Evolutionary conservation across 1,140 invertebrate genomes (phyloP), one percentile per base, ranked within the genome.

Genomic region (Plectrocnemia conspersa): DNA sequence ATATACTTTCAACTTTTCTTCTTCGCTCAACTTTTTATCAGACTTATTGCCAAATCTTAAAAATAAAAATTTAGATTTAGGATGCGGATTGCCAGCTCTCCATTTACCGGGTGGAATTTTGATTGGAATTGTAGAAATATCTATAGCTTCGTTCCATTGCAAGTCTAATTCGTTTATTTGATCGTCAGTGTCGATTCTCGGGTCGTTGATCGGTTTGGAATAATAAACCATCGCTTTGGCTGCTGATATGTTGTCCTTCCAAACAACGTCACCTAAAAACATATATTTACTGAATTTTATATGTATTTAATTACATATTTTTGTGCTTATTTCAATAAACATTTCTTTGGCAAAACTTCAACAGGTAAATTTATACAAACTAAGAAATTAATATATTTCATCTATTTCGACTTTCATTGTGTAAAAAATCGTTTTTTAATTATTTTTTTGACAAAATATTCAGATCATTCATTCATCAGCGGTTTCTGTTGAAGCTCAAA

Each of bases 171-270:
- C n/a, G 24, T 32, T 18, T n/a, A n/a, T n/a, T n/a, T 32, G 13
- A 10, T 19, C 32, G 7, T n/a, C 22, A 9, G 19, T n/a, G 13
- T 22, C 7, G 3, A 24, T 13, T 38, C 40, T 15, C 18, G 2
- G n/a, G 10, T 54, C 50, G 21, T 47, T 45, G 21, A 61, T 61
- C 23, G 44, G 35, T 42, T 54, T 58, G 11, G 59, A 58, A 52
- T 61, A 55, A 36, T 52, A 57, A n/a, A 58, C 50, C 59, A 61
- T 61, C 3, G 59, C 59, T 41, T 36, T 42, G 21, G 59, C 59
- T 1, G 59, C 59, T n/a, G 59, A 61, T 18, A 57, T 55, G 18
- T 61, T 45, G 52, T 61, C 59, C 36, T 57, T 61, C 59, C 59
- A 61, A 6, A 58, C 55, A 52, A 58, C 55, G 52, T 61, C 55